Evolutionary conservation across 2,888 invertebrate genomes (phyloP), one percentile per base, ranked within the genome.

Genomic region (Athrips mouffetella): DNA sequence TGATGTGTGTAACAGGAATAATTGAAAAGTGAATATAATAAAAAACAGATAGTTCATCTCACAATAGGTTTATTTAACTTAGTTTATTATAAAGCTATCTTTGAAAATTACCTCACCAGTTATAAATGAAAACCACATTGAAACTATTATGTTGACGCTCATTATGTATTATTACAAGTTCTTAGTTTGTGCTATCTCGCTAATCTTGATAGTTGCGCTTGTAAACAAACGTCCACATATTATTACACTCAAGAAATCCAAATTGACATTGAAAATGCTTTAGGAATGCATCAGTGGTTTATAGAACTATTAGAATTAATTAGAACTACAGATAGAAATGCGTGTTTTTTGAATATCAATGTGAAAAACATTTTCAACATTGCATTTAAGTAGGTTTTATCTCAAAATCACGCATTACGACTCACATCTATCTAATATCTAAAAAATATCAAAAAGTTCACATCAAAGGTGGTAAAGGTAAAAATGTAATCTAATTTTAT

Each of bases 21-120:
- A n/a, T n/a, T n/a, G n/a, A n/a, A n/a, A n/a, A n/a, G n/a, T 46
- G 23, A 10, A 7, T 21, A 8, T 51, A 63, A 62, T 56, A 50
- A 65, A 58, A 61, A 46, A 39, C 4, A 41, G 3, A 15, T 40
- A 31, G 35, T 29, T n/a, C 20, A 49, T 58, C 62, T 59, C 62
- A 66, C 66, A 69, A 63, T 69, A 67, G 67, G 60, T 73, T 72
- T 73, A 67, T 68, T 76, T 60, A 54, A 53, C 54, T 68, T 65
- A 51, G 57, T 60, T 62, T 60, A 67, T 55, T 63, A 67, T 72
- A 76, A 70, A 74, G 66, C 67, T 73, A 71, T 65, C 54, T 62
- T 59, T 65, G 67, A 72, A 71, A 68, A 42, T 42, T 29, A 42
- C 42, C 60, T 57, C 16, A 27, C 41, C 13, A 48, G 42, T 49